These are phyloP conservation scores for Xiphydria camelus DNA, from an alignment of 2,888 invertebrate species.

Conservation along the genomic window DNA sequence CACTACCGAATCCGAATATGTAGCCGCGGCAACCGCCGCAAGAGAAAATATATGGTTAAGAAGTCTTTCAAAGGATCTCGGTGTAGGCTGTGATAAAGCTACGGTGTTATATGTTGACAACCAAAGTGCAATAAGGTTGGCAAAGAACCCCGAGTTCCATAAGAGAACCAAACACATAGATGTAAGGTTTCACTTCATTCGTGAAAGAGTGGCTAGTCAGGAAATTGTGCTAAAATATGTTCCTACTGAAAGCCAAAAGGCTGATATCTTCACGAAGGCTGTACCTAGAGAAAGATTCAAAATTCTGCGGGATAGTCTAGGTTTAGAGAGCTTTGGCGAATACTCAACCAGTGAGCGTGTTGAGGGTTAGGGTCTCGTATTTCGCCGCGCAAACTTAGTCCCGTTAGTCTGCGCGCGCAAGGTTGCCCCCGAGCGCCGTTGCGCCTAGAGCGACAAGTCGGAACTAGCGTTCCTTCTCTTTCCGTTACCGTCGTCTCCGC, in stretches of 20 bases:
- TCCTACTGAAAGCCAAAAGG: slow-evolving; percentile 2
- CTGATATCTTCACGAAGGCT: slow-evolving; percentile 9
- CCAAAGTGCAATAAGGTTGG: too few relatives aligned
- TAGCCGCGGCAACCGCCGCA: neutral
- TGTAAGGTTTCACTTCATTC: slow-evolving; percentile 1
- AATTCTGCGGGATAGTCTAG: neutral
- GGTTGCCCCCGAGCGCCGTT: too few relatives aligned
- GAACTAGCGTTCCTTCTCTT: too few relatives aligned
- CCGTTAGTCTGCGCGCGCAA: too few relatives aligned
- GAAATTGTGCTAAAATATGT: neutral
- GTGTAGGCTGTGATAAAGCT: neutral
- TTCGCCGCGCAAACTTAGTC: too few relatives aligned
- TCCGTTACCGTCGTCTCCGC: too few relatives aligned
- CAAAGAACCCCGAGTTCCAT: slow-evolving; percentile 4
- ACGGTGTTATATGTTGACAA: neutral
- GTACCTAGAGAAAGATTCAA: slow-evolving; percentile 1
- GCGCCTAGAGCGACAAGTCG: too few relatives aligned
- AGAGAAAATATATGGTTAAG: neutral
- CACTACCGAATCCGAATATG: slow-evolving; percentile 6
- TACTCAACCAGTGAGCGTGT: slow-evolving; percentile 7
- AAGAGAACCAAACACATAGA: too few relatives aligned
- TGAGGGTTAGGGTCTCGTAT: too few relatives aligned
- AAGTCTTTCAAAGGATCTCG: neutral
- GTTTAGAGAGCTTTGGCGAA: neutral
- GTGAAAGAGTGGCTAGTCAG: slow-evolving; percentile 1